A percentile compares a stretch with the other conserved stretches of the same genome.
Evolutionary conservation across 23 tunicate species (phyloP).

Genomic region (Trididemnum miniatum): DNA sequence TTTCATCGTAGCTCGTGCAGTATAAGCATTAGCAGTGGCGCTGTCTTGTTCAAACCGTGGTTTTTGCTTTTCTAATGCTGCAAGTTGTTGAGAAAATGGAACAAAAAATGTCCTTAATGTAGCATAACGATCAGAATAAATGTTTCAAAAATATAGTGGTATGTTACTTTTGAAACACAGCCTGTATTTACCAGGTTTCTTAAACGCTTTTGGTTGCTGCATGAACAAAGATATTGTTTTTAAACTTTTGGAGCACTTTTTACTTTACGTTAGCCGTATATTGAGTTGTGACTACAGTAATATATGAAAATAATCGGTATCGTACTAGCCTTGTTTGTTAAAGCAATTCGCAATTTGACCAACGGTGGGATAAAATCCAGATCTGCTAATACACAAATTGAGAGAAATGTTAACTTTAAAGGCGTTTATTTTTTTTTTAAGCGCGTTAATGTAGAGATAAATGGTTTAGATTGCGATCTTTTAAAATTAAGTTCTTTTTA

Average conservation of each 20-base stretch:
- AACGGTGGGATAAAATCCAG: background rate
- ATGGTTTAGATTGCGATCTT: background rate
- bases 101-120: background rate
- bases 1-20: background rate
- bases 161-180: no score
- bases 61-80: background rate
- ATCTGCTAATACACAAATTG: no score
- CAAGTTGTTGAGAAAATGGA: background rate
- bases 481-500: background rate
- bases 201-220: no score
- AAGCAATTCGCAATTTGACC: background rate
- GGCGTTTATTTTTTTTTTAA: background rate
- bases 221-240: no score
- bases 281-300: no score
- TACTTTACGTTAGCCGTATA: no score
- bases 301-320: no score
- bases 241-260: no score
- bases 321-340: background rate
- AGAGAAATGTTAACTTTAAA: no score
- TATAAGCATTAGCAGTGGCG: background rate
- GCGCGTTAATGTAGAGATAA: background rate
- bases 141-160: no score
- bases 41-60: background rate
- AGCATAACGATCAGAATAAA: no score
- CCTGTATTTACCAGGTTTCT: no score